These are phyloP conservation scores for Drepana falcataria DNA, from an alignment of 2,888 invertebrate genomes.

Conservation along the genomic window DNA sequence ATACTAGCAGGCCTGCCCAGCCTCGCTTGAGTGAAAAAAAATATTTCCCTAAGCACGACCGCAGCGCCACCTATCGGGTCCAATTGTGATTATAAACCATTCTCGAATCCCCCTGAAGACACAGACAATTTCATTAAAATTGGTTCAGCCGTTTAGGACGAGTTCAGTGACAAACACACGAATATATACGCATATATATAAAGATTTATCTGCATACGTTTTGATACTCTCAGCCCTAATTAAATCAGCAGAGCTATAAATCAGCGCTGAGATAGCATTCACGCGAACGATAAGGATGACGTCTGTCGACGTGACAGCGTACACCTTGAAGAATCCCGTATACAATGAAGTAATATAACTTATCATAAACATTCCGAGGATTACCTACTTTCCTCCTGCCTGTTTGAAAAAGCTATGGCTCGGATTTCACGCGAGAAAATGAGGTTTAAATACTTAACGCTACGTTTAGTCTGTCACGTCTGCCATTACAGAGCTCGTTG, in stretches of 20 bases:
- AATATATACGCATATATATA: no score
- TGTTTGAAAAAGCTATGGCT: constrained; percentile 1
- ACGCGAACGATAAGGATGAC: constrained; percentile 23
- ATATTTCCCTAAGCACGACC: no score
- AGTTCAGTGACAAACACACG: no score
- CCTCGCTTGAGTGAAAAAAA: no score
- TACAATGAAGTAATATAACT: neutral
- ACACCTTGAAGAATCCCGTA: constrained; percentile 18
- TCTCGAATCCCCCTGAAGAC: no score
- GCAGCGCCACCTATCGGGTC: no score
- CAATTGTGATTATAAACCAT: no score
- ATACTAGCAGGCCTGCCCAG: no score
- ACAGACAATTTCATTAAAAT: no score
- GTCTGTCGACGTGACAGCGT: constrained; percentile 24
- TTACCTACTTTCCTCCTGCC: neutral
- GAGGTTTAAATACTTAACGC: constrained; percentile 2
- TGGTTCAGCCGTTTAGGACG: no score
- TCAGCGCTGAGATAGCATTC: constrained; percentile 38
- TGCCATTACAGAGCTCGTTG: constrained; percentile 1
- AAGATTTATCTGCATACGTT: no score
- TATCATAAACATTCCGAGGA: neutral
- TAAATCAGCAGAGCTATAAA: constrained; percentile 37
- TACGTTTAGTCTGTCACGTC: constrained; percentile 1
- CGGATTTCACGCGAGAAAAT: neutral
- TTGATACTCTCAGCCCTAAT: constrained; percentile 18